Evolutionary conservation across 2,113 vertebrate species (phyloP).

Genomic region (Globicephala melas): DNA sequence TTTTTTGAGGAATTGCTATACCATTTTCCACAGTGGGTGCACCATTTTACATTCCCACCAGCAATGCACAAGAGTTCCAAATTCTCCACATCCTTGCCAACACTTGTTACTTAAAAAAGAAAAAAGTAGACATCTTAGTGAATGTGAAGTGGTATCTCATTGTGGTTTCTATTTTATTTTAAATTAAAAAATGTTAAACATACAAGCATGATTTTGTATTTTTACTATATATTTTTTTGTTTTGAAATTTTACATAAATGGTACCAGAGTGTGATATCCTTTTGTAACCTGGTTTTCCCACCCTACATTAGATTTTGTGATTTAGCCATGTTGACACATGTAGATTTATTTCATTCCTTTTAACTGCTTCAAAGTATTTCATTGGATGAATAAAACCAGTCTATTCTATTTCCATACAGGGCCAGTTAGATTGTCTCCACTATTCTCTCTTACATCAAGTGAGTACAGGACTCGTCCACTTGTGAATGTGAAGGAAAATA

Average conservation of each 20-base stretch:
- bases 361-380: not conserved
- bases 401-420: not conserved
- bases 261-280: not conserved
- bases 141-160: not conserved
- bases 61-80: not conserved
- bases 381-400: not conserved
- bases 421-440: not conserved
- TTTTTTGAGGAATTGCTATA: not conserved
- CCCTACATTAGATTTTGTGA: not conserved
- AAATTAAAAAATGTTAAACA: not conserved
- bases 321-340: not conserved
- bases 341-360: not conserved
- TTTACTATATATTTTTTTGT: not conserved
- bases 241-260: not conserved
- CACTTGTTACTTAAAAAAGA: not conserved
- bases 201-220: not conserved
- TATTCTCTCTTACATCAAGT: not conserved
- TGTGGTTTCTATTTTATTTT: not conserved
- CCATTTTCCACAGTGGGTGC: not conserved
- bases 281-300: not conserved
- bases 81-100: not conserved
- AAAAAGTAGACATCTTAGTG: not conserved
- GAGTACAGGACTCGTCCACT: not conserved
- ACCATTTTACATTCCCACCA: not conserved
- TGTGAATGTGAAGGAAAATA: not conserved